These are phyloP conservation scores for Montipora foliosa DNA, from an alignment of 64 coral and sea anemone species.

Conservation along the genomic window DNA sequence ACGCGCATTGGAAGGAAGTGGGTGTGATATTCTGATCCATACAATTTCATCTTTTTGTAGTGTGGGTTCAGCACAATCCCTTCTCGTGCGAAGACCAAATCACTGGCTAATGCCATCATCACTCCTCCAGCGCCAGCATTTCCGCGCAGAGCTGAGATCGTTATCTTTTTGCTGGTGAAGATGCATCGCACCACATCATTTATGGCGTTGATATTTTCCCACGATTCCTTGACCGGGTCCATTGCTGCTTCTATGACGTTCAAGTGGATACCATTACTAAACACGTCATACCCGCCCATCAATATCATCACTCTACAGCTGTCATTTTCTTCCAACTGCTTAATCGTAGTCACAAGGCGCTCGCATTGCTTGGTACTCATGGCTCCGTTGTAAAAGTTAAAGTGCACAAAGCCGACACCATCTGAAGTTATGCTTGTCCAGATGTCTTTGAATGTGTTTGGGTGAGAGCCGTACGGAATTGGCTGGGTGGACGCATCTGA, in stretches of 20 bases:
- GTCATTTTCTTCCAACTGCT: constrained; percentile 54
- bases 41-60: constrained; percentile 76
- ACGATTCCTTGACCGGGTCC: constrained; percentile 60
- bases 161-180: constrained; percentile 72
- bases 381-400: constrained; percentile 83
- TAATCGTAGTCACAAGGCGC: constrained; percentile 32
- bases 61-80: constrained; percentile 79
- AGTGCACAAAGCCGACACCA: constrained; percentile 79
- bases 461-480: constrained; percentile 34
- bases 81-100: constrained; percentile 61
- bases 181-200: constrained; percentile 72
- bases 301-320: constrained; percentile 66
- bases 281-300: constrained; percentile 73
- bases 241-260: constrained; percentile 68
- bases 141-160: constrained; percentile 65
- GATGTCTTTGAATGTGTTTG: constrained; percentile 78
- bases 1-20: constrained; percentile 68
- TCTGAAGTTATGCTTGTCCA: constrained; percentile 71
- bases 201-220: constrained; percentile 81
- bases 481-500: constrained; percentile 6
- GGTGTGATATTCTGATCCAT: constrained; percentile 82
- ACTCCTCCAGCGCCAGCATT: constrained; percentile 80
- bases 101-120: constrained; percentile 79
- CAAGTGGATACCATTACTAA: constrained; percentile 85
- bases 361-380: constrained; percentile 78